phyloP scores from a whole-genome alignment of 35 echinoderm and acorn worm genomes.

The Nesometra sesokonis region DNA sequence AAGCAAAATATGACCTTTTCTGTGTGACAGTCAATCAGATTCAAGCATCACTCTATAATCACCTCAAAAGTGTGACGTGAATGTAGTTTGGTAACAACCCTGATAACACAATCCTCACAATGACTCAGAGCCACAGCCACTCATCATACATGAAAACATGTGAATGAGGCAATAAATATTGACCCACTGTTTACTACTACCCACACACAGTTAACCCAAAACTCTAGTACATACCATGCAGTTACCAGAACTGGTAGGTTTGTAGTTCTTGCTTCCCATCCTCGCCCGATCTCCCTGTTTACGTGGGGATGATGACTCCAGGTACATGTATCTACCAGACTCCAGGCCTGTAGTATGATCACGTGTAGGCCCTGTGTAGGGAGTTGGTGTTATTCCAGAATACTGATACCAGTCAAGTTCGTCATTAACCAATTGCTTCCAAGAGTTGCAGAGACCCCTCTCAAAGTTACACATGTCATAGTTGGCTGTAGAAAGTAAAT shows the following conservation, averaged over 20 bases:
- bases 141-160: no score
- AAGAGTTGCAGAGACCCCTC: slow-evolving; percentile 43
- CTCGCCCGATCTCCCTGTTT: slow-evolving; percentile 28
- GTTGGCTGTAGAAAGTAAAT: slow-evolving; percentile 12
- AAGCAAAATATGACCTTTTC: no score
- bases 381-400: slow-evolving; percentile 29
- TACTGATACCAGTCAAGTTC: slow-evolving; percentile 60
- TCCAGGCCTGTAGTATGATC: slow-evolving; percentile 53
- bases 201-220: no score
- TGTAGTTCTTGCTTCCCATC: neutral
- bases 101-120: no score
- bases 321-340: slow-evolving; percentile 44
- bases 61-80: no score
- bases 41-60: no score
- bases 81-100: no score
- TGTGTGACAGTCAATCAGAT: no score
- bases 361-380: slow-evolving; percentile 52
- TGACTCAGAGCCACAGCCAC: no score
- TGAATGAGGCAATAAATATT: no score
- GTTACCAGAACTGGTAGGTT: neutral
- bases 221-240: neutral
- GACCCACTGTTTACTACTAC: no score
- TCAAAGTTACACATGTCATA: slow-evolving; percentile 64
- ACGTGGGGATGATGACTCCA: slow-evolving; percentile 24
- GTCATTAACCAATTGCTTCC: slow-evolving; percentile 63